Conservation (phyloP, 2,113 vertebrate genomes). For the Capricornis sumatraensis region DNA sequence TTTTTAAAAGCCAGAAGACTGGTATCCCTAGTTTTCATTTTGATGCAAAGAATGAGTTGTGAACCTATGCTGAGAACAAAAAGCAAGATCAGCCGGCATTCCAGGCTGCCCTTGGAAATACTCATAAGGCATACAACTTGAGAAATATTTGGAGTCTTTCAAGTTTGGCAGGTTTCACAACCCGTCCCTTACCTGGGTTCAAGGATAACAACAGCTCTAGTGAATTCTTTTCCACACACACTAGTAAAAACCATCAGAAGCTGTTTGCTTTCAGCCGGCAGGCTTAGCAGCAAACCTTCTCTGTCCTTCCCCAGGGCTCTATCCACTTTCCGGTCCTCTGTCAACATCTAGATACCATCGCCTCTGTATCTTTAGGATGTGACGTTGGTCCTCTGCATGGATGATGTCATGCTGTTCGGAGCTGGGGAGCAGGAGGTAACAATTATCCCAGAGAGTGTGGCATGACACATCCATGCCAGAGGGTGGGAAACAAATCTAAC, state of each 20-base stretch:
- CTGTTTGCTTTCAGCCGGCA: background rate
- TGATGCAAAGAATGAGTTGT: background rate
- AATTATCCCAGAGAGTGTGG: background rate
- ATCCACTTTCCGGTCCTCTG: background rate
- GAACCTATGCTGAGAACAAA: background rate
- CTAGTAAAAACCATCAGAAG: background rate
- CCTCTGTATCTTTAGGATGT: background rate
- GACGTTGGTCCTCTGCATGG: background rate
- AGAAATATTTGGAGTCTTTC: slow-evolving; percentile 22
- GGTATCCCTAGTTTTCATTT: background rate
- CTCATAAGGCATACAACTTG: background rate
- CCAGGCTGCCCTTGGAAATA: background rate
- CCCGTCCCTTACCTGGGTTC: background rate
- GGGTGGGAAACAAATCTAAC: background rate
- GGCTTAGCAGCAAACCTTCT: background rate
- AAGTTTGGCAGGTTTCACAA: slow-evolving; percentile 1
- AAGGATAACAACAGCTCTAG: background rate
- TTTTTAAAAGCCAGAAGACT: background rate
- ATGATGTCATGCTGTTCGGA: background rate
- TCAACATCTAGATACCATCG: background rate
- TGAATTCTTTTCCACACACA: background rate
- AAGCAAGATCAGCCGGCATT: background rate
- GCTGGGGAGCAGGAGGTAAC: background rate
- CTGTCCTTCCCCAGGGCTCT: background rate
- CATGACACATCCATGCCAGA: background rate